Evolutionary conservation across 2,888 invertebrate genomes (phyloP), one percentile per base, ranked within the genome.

Genomic region (Trichogramma evanescens): DNA sequence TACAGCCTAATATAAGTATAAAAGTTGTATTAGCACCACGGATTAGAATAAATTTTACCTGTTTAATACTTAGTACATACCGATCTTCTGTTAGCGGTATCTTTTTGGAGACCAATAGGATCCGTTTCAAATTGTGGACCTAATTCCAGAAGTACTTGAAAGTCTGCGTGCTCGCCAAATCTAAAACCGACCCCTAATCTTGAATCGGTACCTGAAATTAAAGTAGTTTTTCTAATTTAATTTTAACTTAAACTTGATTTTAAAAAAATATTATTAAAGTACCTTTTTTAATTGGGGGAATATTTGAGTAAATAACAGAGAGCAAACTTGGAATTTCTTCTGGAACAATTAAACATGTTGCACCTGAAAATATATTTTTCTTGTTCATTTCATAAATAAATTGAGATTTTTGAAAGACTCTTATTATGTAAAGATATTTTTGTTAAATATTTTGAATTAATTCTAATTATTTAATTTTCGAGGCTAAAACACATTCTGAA

Each of bases 241-340:
- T 43, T 13, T 41, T 4, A 49, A 53, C 41, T 26, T 6, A 38
- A 13, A 5, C 26, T 9, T 38, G 7, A 6, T 44, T 42, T 42
- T 4, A 7, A 44, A 3, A 8, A 45, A 26, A 26, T 26, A 26
- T 26, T 40, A 39, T 3, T 7, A 48, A 56, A 60, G 76, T 82
- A 89, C 91, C 92, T 86, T 91, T 92, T 71, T 89, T 89, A 7
- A 92, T 85, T 0, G 89, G 90, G 4, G 92, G 91, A 63, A 92
- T 89, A 70, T 91, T 91, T 6, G 91, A 89, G 75, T 91, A 92
- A 0, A 91, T 85, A 4, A 92, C 81, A 0, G 91, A 91, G 6
- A 92, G 79, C 42, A 91, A 73, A 0, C 91, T 89, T 0, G 91
- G 90, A 54, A 92, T 68, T 76, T 92, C 91, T 71, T 91, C 89